Evolutionary conservation across 2,888 invertebrate genomes (phyloP).

Genomic region (Deilephila elpenor): DNA sequence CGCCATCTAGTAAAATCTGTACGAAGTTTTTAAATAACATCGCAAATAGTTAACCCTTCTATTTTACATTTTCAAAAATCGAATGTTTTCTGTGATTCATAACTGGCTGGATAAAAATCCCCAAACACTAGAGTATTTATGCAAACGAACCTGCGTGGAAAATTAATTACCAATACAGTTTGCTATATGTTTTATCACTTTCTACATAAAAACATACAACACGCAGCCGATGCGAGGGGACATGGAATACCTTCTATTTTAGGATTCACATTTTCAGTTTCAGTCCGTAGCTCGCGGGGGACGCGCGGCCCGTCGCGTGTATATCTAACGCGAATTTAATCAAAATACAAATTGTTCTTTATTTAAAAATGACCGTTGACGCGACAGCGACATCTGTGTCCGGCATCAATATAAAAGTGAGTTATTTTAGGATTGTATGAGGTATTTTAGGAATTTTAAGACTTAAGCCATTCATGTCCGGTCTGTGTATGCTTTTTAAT

Average conservation of each 20-base stretch:
- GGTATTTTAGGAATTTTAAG: slow-evolving; percentile 37
- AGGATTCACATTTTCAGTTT: slow-evolving; percentile 78
- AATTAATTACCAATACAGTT: not conserved
- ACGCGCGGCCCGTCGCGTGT: slow-evolving; percentile 58
- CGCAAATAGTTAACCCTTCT: not conserved
- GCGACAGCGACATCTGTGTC: slow-evolving; percentile 63
- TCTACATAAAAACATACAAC: slow-evolving; percentile 45
- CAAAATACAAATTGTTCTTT: slow-evolving; percentile 39
- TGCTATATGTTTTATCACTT: slow-evolving; percentile 53
- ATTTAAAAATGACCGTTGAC: slow-evolving; percentile 66
- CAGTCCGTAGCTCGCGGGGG: slow-evolving; percentile 70
- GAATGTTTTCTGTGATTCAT: not conserved
- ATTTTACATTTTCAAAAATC: not conserved
- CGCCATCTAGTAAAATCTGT: slow-evolving; percentile 1
- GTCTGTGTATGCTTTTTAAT: not conserved
- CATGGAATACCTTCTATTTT: slow-evolving; percentile 73
- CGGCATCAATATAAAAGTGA: slow-evolving; percentile 80
- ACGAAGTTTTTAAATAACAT: not conserved
- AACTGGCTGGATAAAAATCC: not conserved
- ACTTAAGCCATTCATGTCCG: slow-evolving; percentile 2
- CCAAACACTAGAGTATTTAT: slow-evolving; percentile 4
- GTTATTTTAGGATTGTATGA: slow-evolving; percentile 46
- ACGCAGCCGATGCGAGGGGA: slow-evolving; percentile 59
- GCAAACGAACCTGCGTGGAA: not conserved
- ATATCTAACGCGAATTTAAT: slow-evolving; percentile 49